Conservation (phyloP, 2,113 vertebrate genomes). For the Salminus brasiliensis region DNA sequence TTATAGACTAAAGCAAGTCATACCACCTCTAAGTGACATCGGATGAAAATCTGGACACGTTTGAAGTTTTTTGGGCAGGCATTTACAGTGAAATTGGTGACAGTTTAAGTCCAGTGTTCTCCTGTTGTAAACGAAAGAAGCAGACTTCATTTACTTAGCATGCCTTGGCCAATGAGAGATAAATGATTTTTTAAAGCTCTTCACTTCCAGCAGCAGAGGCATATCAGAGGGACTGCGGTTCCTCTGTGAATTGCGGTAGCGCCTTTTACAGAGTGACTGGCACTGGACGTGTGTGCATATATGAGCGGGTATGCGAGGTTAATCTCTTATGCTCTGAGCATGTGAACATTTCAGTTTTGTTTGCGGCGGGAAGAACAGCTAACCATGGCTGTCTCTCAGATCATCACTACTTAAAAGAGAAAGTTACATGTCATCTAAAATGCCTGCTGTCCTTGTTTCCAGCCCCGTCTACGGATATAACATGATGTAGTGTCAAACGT, state of each 20-base stretch:
- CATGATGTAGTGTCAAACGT: neutral
- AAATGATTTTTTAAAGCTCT: neutral
- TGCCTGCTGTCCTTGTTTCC: neutral
- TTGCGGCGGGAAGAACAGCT: neutral
- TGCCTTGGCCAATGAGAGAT: no score
- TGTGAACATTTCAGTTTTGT: neutral
- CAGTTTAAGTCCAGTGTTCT: no score
- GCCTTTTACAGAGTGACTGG: slow-evolving; percentile 8
- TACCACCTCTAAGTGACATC: no score
- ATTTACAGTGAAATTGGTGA: no score
- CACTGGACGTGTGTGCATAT: neutral
- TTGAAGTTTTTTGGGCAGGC: no score
- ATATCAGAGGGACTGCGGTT: neutral
- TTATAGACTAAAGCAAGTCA: no score
- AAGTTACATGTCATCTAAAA: neutral
- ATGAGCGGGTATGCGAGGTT: neutral
- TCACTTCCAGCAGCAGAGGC: neutral
- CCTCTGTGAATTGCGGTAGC: slow-evolving; percentile 8
- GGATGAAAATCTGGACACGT: no score
- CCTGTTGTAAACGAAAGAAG: no score
- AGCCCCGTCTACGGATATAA: neutral
- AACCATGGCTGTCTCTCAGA: neutral
- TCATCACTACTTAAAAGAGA: neutral
- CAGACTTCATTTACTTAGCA: no score
- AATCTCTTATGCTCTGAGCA: neutral